Evolutionary conservation across 1,140 invertebrate species (phyloP).

Genomic region (Spodoptera litura): DNA sequence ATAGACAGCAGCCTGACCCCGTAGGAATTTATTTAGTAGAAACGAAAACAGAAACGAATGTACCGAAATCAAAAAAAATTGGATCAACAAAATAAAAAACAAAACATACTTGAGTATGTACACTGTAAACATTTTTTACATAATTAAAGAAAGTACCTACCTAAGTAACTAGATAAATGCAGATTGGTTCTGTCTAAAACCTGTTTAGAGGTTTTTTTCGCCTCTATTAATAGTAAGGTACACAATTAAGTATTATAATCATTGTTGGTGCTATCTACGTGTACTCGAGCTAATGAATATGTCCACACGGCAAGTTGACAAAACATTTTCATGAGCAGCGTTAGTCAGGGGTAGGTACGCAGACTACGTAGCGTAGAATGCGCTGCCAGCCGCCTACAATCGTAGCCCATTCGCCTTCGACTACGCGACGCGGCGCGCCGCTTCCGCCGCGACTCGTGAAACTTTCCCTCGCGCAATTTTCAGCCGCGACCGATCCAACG

Average conservation of each 20-base stretch:
- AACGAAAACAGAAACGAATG: too few relatives aligned
- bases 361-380: constrained; percentile 32
- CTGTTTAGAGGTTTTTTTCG: not conserved
- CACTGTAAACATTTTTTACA: too few relatives aligned
- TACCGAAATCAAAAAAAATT: too few relatives aligned
- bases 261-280: constrained; percentile 37
- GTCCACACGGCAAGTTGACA: constrained; percentile 51
- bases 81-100: too few relatives aligned
- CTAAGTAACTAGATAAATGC: too few relatives aligned
- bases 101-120: too few relatives aligned
- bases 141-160: too few relatives aligned
- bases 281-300: constrained; percentile 47
- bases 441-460: constrained; percentile 57
- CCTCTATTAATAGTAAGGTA: constrained; percentile 3
- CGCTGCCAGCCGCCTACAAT: constrained; percentile 7
- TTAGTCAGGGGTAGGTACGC: constrained; percentile 54
- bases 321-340: constrained; percentile 47
- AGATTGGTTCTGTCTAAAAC: too few relatives aligned
- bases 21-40: too few relatives aligned
- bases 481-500: constrained; percentile 28
- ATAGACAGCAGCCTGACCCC: not conserved
- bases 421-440: constrained; percentile 64
- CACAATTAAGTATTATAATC: constrained; percentile 30
- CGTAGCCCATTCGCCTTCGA: constrained; percentile 66
- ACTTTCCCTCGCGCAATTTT: constrained; percentile 60